phyloP scores from a whole-genome alignment of 1,140 invertebrate species.

The Drosophila bipectinata region DNA sequence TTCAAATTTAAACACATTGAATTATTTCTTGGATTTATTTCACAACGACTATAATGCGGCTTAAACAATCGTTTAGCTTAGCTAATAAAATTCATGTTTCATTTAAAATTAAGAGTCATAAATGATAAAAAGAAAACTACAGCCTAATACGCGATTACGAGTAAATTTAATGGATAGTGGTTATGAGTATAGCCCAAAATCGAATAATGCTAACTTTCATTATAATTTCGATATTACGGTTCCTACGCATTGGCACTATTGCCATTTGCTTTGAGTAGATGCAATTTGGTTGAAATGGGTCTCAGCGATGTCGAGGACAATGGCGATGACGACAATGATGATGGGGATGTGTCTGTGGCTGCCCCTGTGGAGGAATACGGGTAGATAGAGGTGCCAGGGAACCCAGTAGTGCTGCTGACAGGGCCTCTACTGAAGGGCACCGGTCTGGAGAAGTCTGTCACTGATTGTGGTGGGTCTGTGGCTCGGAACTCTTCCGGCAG shows the following conservation, averaged over 20 bases:
- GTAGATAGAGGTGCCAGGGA: constrained; percentile 18
- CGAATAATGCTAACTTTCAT: constrained; percentile 49
- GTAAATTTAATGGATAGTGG: constrained; percentile 38
- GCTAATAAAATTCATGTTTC: constrained; percentile 65
- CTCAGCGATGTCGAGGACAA: constrained; percentile 61
- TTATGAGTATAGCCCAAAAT: constrained; percentile 61
- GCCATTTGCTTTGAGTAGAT: constrained; percentile 59
- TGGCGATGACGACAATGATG: constrained; percentile 39
- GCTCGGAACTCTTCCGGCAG: constrained; percentile 85
- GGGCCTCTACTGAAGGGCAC: constrained; percentile 30
- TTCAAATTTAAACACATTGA: neutral
- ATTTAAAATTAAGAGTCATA: constrained; percentile 74
- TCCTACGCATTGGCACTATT: constrained; percentile 33
- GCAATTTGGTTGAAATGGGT: constrained; percentile 79
- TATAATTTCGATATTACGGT: constrained; percentile 69
- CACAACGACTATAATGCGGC: constrained; percentile 77
- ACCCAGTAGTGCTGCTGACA: constrained; percentile 17
- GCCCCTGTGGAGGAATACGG: constrained; percentile 18
- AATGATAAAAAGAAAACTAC: constrained; percentile 52
- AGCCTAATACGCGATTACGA: constrained; percentile 62
- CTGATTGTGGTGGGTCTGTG: constrained; percentile 40
- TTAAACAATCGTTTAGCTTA: constrained; percentile 70
- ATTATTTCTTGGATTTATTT: constrained; percentile 65
- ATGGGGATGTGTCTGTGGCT: constrained; percentile 15
- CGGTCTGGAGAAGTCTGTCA: constrained; percentile 48